Percentiles rank a stretch among this genome's conserved stretches.
Evolutionary conservation across 30 jellyfish, hydroid and myxozoan genomes (phyloP).

Genomic region (Aurelia sp.): DNA sequence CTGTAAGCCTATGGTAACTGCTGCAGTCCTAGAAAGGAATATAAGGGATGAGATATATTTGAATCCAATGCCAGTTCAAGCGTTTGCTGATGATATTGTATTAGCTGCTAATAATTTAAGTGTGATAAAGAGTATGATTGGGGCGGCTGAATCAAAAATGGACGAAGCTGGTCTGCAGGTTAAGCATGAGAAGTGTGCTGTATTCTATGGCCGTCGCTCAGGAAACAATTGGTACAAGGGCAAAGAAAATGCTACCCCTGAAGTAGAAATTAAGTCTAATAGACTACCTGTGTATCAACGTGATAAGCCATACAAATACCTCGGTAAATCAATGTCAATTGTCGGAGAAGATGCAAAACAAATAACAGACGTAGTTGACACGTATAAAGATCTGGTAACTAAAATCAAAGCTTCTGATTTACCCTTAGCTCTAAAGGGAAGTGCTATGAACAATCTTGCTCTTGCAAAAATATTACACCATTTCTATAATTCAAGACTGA

Average conservation of each 20-base stretch:
- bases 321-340: neutral
- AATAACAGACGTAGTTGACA: conserved; percentile 14
- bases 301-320: conserved; percentile 13
- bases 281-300: neutral
- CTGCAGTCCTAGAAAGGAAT: neutral
- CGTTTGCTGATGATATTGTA: conserved; percentile 41
- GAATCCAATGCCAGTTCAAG: conserved; percentile 19
- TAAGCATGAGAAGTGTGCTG: conserved; percentile 30
- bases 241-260: too few species aligned
- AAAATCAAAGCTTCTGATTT: neutral
- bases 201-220: conserved; percentile 17
- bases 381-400: conserved; percentile 15
- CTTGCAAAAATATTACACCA: conserved; percentile 55
- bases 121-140: conserved; percentile 21
- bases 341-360: conserved; percentile 52
- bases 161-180: conserved; percentile 23
- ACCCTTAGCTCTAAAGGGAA: conserved; percentile 29
- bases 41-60: neutral
- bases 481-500: conserved; percentile 34
- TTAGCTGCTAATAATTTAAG: neutral
- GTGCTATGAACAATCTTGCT: conserved; percentile 68
- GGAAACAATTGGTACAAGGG: too few species aligned
- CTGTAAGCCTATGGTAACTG: conserved; percentile 6
- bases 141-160: conserved; percentile 4
- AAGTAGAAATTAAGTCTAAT: neutral